Base-by-base conservation (phyloP, 1,140 invertebrate species). In the Wiebesia pumilae region DNA sequence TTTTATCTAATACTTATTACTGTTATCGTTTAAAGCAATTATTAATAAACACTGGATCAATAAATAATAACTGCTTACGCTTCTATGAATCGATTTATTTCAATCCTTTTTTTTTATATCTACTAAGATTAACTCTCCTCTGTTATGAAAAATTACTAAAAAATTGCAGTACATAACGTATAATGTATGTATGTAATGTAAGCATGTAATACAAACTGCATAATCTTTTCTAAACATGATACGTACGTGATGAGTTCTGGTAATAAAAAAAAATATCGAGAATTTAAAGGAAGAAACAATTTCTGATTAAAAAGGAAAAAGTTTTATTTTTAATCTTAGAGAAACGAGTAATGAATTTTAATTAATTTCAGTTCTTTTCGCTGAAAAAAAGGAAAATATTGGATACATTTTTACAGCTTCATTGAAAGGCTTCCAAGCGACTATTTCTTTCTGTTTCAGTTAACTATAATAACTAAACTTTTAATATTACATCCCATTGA, bases 321-420 rank as follows among this genome's bases (percentile, higher is more conserved):
- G 71, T 75, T 75, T 75, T 75, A 75, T 75, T 75, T 75, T 75
- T 75, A 75, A 75, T 75, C 40, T 43, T 75, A 75, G 24, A 35
- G 21, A 81, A 38, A 54, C 54, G 78, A 65, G 58, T 14, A 54
- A 81, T 58, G 54, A 40, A 81, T 81, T 78, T 81, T 81, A 81
- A 81, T 81, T 81, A 81, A 81, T 81, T 81, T 65, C 21, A 12
- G 51, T 58, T 58, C 33, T 81, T 30, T 40, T 0, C 1, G 24
- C 24, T 62, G 21, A 81, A 81, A 58, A 40, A 47, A 40, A 51
- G 3, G 33, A 58, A 80, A 38, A 33, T 2, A 65, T 27, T 24
- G 35, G 35, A 81, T 62, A 81, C 30, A 62, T 81, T 81, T 81
- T 81, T 81, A 65, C 24, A 81, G 54, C 78, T 81, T 65, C 54